Base-by-base conservation (phyloP, 2,797 vertebrate genomes). In the Craterocephalus amniculus region DNA sequence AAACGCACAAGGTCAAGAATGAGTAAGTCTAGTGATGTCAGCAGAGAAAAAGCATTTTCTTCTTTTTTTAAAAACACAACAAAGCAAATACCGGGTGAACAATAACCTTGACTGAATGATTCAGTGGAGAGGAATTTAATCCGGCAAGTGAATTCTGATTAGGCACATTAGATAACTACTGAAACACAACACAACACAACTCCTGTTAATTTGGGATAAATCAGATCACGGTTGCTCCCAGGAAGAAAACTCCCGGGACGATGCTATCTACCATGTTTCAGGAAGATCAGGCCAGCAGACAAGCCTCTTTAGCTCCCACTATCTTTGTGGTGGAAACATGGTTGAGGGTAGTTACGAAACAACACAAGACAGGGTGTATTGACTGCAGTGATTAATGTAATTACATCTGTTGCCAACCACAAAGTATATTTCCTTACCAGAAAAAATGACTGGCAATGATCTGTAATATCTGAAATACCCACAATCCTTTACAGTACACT, bases 1-100 rank as follows among this genome's bases (percentile, higher is more conserved):
- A 67, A 48, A 76, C 61, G 67, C 35, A 66, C n/a, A 58, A 68
- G 58, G 54, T 18, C 10, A 34, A 45, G 55, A 62, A 54, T 6
- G 38, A 66, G 63, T 64, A 35, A 72, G 45, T 63, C 45, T 11
- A 72, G 61, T 74, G 45, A 61, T 74, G 78, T 38, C 70, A 70
- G 35, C 38, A 56, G 13, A 6, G 16, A 24, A 54, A 14, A 54
- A 54, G 27, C 6, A 14, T 18, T 14, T 18, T 6, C 14, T 26
- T 13, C 6, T 13, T 6, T 26, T 26, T 13, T 13, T 13, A 26
- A 51, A 55, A 48, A 48, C 2, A 11, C 22, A 8, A 16, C n/a
- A n/a, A 58, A 58, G 26, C 22, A 18, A 54, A 12, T 12, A 51
- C 14, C 68, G 20, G 6, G 40, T 63, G 26, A 56, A 67, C 55